A percentile compares a stretch with the other conserved stretches of the same genome.
Conservation (phyloP, 2,797 vertebrate genomes). For the Coreius guichenoti region DNA sequence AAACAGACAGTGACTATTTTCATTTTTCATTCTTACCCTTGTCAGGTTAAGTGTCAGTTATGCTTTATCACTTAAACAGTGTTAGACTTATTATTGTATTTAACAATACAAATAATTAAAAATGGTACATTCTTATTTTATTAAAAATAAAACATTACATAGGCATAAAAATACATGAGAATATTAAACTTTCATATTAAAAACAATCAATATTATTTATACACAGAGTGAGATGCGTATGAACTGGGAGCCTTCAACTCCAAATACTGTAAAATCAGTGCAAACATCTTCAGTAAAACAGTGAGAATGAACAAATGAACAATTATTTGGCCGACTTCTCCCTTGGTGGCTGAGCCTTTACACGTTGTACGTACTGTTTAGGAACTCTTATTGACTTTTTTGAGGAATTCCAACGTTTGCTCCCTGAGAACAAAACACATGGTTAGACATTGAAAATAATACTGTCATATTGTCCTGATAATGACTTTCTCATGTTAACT, state of each 20-base stretch:
- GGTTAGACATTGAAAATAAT: constrained; percentile 17
- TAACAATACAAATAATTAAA: constrained; percentile 15
- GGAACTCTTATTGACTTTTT: constrained; percentile 19
- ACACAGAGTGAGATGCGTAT: not conserved
- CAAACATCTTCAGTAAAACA: constrained; percentile 17
- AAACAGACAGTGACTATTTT: not conserved
- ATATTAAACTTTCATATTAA: not conserved
- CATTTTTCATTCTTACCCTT: not conserved
- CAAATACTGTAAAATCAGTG: constrained; percentile 15
- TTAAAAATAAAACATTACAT: not conserved
- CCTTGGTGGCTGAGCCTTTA: constrained; percentile 5
- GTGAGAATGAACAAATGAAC: not conserved
- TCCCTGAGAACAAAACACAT: constrained; percentile 49
- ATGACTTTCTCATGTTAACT: not conserved
- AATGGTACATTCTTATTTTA: not conserved
- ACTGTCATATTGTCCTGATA: not conserved
- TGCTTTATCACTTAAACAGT: not conserved
- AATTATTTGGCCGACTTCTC: not conserved
- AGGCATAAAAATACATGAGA: not conserved
- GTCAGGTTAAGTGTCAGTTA: not conserved
- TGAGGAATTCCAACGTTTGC: not conserved
- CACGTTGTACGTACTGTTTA: constrained; percentile 1
- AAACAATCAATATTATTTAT: not conserved
- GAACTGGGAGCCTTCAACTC: constrained; percentile 12
- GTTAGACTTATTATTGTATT: constrained; percentile 1